Base-by-base conservation (phyloP, 2,797 vertebrate genomes). In the Discoglossus pictus region DNA sequence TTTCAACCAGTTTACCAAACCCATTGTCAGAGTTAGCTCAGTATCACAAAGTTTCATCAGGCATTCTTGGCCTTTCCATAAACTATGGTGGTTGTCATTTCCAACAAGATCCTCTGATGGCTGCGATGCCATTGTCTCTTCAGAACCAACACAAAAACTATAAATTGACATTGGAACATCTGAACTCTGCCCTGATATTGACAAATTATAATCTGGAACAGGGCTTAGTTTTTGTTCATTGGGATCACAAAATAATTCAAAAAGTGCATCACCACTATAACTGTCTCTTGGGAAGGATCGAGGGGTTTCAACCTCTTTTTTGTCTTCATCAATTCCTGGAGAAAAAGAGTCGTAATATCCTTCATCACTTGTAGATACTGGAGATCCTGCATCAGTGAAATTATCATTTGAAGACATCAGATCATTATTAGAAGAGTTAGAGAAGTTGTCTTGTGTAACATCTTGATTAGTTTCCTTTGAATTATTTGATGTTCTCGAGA, bases 21-120 rank as follows among this genome's bases (percentile, higher is more conserved):
- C 92, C 88, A 93, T 93, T 43, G 91, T 89, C 68, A 93, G 74
- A 25, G 91, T 88, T 9, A 93, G 83, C 58, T 93, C 92, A 0
- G 92, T 93, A 50, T 93, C 90, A 0, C 92, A 93, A 38, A 93
- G 85, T 60, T 93, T 93, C 65, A 93, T 75, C 71, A 93, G 80
- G 35, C 92, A 93, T 54, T 93, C 91, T 73, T 88, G 92, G 27
- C 92, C 92, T 73, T 87, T 89, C 92, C 92, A 93, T 18, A 88
- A 87, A 68, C 89, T 92, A 69, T 92, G 88, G 38, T 88, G 75
- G 73, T 90, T 85, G 0, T 90, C 83, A 52, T 92, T 91, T 46
- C 82, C 86, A 50, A 90, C 87, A 6, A 91, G 68, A 51, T 92
- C 91, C 6, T 84, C 74, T 38, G 83, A 73, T 4, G 89, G 80